Conservation (phyloP, 2,113 vertebrate species). For the Falcunculus frontatus region DNA sequence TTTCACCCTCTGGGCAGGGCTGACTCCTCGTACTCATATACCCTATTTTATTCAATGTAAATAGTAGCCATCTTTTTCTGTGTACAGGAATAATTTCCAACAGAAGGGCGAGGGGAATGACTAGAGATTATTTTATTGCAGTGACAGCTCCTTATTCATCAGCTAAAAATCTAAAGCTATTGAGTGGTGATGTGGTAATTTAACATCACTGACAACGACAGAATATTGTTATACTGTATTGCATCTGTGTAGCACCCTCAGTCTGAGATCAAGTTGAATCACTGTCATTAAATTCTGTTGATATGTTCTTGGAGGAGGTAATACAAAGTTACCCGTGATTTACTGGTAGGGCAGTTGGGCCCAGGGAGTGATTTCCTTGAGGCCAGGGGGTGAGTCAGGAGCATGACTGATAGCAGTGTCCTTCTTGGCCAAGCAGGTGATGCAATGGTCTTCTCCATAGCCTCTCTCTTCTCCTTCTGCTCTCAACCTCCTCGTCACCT, state of each 20-base stretch:
- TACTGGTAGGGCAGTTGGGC: not conserved
- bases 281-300: not conserved
- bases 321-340: not conserved
- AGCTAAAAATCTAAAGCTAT: not conserved
- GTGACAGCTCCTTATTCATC: not conserved
- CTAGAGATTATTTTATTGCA: not conserved
- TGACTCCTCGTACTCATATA: not conserved
- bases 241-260: not conserved
- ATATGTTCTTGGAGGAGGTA: not conserved
- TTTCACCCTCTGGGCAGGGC: not conserved
- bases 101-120: rapidly evolving
- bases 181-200: not conserved
- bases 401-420: not conserved
- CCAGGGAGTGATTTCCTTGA: not conserved
- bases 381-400: not conserved
- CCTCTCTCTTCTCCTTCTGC: not conserved
- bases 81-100: not conserved
- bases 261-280: not conserved
- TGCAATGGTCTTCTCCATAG: not conserved
- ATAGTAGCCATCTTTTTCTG: not conserved
- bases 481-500: not conserved
- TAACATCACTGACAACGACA: not conserved
- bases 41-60: not conserved
- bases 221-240: not conserved
- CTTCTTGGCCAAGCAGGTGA: not conserved